These are phyloP conservation scores for Sepiola atlantica DNA, from an alignment of 2,888 invertebrate genomes.

Conservation along the genomic window DNA sequence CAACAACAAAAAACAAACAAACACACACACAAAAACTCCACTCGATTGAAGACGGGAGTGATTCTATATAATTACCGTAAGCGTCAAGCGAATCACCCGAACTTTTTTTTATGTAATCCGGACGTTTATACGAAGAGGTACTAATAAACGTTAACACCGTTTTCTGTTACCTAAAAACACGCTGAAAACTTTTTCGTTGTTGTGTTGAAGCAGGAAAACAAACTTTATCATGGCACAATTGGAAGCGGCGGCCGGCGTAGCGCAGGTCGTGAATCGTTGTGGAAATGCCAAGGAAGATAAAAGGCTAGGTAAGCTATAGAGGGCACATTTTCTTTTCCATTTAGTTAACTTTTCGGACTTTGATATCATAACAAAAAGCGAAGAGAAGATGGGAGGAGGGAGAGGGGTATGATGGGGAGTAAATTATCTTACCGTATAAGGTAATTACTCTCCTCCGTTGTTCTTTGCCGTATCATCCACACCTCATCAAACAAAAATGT, in stretches of 20 bases:
- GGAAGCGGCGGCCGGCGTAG: constrained; percentile 60
- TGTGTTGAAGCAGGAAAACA: neutral
- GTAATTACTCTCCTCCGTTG: neutral
- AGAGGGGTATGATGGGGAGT: neutral
- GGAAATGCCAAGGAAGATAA: constrained; percentile 64
- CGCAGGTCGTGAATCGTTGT: constrained; percentile 63
- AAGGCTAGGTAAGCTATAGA: constrained; percentile 57
- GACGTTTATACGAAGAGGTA: neutral
- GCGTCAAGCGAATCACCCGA: too few relatives aligned
- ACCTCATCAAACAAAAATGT: too few relatives aligned
- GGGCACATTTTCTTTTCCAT: neutral
- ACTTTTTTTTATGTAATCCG: neutral
- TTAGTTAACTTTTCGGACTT: neutral
- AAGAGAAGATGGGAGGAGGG: neutral
- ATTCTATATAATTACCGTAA: too few relatives aligned
- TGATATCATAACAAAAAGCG: neutral
- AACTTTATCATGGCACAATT: neutral
- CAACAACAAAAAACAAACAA: too few relatives aligned
- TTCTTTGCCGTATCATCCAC: neutral
- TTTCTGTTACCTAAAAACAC: neutral
- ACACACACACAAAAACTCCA: too few relatives aligned
- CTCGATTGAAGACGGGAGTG: too few relatives aligned
- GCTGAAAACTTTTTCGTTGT: neutral
- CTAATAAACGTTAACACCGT: neutral
- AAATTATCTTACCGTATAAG: neutral